These are phyloP conservation scores for Syrphus vitripennis DNA, from an alignment of 2,888 invertebrate species.

Conservation along the genomic window DNA sequence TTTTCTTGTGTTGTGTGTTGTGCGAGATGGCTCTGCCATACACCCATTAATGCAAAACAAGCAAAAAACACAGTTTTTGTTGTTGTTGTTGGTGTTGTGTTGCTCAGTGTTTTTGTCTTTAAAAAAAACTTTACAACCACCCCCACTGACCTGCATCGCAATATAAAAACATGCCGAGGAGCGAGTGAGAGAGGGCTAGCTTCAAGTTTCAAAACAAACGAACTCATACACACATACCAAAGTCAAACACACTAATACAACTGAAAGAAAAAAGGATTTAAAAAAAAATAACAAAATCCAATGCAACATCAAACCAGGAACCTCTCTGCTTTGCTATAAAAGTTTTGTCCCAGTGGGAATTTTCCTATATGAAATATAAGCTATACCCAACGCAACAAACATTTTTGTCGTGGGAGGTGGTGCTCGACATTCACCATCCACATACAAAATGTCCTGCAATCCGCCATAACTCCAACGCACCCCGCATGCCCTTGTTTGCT, in stretches of 20 bases:
- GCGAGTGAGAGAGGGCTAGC: neutral
- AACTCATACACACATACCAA: neutral
- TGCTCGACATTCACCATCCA: neutral
- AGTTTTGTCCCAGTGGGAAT: slow-evolving; percentile 9
- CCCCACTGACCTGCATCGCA: slow-evolving; percentile 61
- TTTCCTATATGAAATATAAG: neutral
- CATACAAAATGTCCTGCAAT: slow-evolving; percentile 55
- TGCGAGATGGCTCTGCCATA: neutral
- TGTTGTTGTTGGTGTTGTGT: neutral
- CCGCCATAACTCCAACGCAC: slow-evolving; percentile 51
- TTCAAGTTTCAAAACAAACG: slow-evolving; percentile 65
- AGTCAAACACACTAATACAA: neutral
- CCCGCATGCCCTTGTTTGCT: neutral
- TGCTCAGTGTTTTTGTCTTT: neutral
- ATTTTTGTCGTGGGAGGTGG: neutral
- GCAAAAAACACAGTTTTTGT: slow-evolving; percentile 23
- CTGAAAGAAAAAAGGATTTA: neutral
- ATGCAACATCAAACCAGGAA: slow-evolving; percentile 66
- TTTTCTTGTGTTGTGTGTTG: slow-evolving; percentile 1
- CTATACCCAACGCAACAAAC: neutral
- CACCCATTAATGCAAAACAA: slow-evolving; percentile 27
- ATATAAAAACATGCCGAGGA: neutral
- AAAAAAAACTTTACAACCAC: slow-evolving; percentile 17
- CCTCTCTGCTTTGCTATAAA: neutral
- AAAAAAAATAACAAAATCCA: neutral